These are phyloP conservation scores for Zoanthus solanderi DNA, from an alignment of 92 coral and sea anemone species.

Conservation along the genomic window DNA sequence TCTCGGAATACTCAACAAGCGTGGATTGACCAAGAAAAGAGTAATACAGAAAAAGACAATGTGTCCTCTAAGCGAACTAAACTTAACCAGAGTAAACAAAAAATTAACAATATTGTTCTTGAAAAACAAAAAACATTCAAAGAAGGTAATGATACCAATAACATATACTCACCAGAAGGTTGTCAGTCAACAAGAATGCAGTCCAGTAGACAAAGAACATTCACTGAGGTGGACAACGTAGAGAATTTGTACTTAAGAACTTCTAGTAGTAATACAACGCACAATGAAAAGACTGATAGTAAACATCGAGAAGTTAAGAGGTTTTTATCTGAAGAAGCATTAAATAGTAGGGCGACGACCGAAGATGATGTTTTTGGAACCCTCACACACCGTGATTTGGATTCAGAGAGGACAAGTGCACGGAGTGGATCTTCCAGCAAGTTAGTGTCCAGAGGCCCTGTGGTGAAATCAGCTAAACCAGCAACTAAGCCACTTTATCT, in stretches of 20 bases:
- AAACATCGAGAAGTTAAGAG: background rate
- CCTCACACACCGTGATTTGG: constrained; percentile 23
- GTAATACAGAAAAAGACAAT: background rate
- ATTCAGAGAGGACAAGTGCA: constrained; percentile 50
- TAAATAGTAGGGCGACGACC: background rate
- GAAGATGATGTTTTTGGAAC: background rate
- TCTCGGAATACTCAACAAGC: constrained; percentile 24
- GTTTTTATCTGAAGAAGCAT: background rate
- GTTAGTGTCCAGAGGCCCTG: constrained; percentile 76
- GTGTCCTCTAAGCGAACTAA: background rate
- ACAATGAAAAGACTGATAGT: background rate
- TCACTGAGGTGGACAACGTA: constrained; percentile 75
- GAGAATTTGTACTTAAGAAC: constrained; percentile 56
- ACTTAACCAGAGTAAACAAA: constrained; percentile 2
- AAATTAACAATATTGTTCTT: constrained; percentile 31
- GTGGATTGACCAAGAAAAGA: background rate
- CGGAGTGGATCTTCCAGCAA: constrained; percentile 70
- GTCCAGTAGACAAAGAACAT: constrained; percentile 74
- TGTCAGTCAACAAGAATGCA: constrained; percentile 31
- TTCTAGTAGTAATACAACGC: constrained; percentile 2
- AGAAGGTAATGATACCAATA: background rate
- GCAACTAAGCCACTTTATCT: constrained; percentile 88
- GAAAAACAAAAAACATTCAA: constrained; percentile 44
- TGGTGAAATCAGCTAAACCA: constrained; percentile 78
- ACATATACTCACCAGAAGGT: constrained; percentile 6